Percentiles rank a stretch among this genome's conserved stretches.
phyloP scores from a whole-genome alignment of 2,888 invertebrate species.

The Hemaris fuciformis region DNA sequence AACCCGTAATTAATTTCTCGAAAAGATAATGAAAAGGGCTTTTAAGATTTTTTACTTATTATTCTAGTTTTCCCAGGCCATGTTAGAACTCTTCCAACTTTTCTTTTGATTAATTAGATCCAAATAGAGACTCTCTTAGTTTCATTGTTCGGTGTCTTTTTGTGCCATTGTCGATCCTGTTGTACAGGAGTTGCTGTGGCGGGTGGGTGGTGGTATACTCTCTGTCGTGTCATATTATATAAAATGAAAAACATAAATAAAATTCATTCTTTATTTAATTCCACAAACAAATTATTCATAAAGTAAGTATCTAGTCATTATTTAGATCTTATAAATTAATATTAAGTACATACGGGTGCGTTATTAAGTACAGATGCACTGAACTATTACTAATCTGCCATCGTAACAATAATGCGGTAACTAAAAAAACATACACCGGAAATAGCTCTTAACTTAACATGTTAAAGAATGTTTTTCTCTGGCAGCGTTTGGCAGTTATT shows the following conservation, averaged over 20 bases:
- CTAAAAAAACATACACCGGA: neutral
- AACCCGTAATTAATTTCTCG: too few relatives aligned
- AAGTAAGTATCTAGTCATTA: constrained; percentile 62
- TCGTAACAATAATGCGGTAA: constrained; percentile 1
- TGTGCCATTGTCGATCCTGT: too few relatives aligned
- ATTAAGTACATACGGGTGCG: constrained; percentile 43
- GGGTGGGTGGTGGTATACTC: neutral
- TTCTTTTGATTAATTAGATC: too few relatives aligned
- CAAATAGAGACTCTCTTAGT: too few relatives aligned
- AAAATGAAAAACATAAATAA: constrained; percentile 33
- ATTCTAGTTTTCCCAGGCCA: too few relatives aligned
- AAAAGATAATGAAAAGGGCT: too few relatives aligned
- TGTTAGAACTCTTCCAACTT: too few relatives aligned
- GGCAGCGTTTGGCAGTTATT: neutral
- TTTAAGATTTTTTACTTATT: too few relatives aligned
- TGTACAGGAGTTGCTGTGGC: neutral
- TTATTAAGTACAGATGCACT: constrained; percentile 19
- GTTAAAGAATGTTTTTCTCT: neutral
- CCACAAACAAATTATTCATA: constrained; percentile 65
- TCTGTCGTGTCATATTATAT: neutral
- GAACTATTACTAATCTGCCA: constrained; percentile 16
- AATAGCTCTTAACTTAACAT: neutral
- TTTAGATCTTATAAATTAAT: constrained; percentile 62
- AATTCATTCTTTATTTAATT: constrained; percentile 68
- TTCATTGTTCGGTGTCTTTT: too few relatives aligned